A percentile compares a stretch with the other conserved stretches of the same genome.
Evolutionary conservation across 1,140 invertebrate genomes (phyloP).

Genomic region (Sweltsa coloradensis): DNA sequence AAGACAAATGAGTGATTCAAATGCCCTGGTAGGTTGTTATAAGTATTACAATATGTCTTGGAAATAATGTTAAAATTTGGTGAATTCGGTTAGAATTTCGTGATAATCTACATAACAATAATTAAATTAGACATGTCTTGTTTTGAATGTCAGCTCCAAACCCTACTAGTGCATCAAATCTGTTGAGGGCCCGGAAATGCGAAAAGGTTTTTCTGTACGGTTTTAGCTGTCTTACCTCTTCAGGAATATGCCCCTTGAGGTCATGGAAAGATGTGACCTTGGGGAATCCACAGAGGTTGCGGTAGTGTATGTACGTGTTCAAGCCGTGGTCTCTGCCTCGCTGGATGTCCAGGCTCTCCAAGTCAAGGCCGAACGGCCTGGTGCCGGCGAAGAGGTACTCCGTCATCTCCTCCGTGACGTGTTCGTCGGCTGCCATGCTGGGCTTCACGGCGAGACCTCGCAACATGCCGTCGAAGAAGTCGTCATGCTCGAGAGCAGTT

Average conservation of each 20-base stretch:
- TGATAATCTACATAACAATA: no score
- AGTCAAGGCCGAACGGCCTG: constrained; percentile 59
- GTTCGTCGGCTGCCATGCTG: constrained; percentile 54
- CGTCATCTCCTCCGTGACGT: constrained; percentile 63
- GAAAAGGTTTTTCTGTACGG: no score
- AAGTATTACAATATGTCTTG: no score
- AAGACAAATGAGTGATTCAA: no score
- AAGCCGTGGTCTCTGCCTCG: constrained; percentile 82
- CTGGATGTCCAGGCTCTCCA: constrained; percentile 75
- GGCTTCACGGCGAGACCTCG: constrained; percentile 59
- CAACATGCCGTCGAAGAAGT: constrained; percentile 57
- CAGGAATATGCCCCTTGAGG: constrained; percentile 56
- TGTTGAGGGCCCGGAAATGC: no score
- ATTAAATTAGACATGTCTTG: no score
- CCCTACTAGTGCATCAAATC: no score
- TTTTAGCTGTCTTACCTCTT: constrained; percentile 40
- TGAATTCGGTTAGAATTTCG: no score
- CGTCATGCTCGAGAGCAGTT: constrained; percentile 49
- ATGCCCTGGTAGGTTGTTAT: no score
- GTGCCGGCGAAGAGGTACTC: constrained; percentile 60
- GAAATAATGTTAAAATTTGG: no score
- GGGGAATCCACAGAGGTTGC: constrained; percentile 65
- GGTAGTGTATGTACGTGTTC: constrained; percentile 65
- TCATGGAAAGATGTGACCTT: constrained; percentile 60
- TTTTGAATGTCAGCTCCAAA: no score